phyloP scores from a whole-genome alignment of 2,797 vertebrate species.

The Enteromius treurensis region DNA sequence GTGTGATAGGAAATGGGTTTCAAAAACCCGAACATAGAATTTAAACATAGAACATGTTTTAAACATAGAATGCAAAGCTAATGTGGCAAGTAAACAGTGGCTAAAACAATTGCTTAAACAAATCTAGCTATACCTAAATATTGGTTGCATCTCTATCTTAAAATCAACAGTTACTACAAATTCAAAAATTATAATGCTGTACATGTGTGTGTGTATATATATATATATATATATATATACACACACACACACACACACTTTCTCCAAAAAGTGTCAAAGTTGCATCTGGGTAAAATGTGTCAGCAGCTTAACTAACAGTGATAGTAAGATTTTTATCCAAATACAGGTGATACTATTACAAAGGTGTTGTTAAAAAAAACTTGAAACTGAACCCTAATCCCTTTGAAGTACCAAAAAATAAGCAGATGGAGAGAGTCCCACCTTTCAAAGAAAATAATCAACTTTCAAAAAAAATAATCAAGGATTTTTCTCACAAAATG shows the following conservation, averaged over 20 bases:
- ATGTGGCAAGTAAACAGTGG: slow-evolving; percentile 30
- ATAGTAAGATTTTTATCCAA: background rate
- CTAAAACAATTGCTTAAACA: slow-evolving; percentile 12
- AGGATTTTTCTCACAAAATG: background rate
- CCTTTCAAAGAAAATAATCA: slow-evolving; percentile 39
- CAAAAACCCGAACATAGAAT: slow-evolving; percentile 39
- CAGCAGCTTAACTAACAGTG: background rate
- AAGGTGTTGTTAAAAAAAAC: slow-evolving; percentile 20
- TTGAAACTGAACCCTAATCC: background rate
- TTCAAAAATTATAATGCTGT: background rate
- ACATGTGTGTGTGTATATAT: no score
- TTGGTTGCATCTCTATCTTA: background rate
- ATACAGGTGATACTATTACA: slow-evolving; percentile 11
- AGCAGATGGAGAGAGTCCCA: slow-evolving; percentile 6
- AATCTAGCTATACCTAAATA: background rate
- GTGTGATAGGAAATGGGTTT: slow-evolving; percentile 37
- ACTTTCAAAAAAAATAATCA: slow-evolving; percentile 27
- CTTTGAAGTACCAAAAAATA: slow-evolving; percentile 12
- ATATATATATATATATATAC: background rate
- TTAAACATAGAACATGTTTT: no score
- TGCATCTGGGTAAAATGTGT: background rate
- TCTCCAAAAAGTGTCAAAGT: background rate
- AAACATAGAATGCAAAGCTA: slow-evolving; percentile 45
- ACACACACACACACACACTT: no score
- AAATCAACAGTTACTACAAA: background rate